Base-by-base conservation (phyloP, 2,888 invertebrate genomes). In the Cantharis lateralis region DNA sequence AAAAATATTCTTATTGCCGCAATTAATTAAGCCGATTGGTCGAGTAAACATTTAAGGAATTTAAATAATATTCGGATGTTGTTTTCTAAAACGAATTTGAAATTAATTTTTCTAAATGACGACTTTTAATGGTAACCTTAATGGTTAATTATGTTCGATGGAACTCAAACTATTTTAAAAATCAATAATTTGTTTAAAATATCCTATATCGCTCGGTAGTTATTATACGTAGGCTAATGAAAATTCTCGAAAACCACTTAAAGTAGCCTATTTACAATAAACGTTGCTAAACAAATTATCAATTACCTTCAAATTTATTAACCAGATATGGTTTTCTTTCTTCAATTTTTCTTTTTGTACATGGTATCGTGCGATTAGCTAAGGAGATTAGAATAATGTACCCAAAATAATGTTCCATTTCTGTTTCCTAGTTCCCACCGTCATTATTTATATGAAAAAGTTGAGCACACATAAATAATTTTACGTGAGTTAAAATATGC, bases 211-310 rank as follows among this genome's bases (percentile, higher is more conserved):
- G 48, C n/a, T n/a, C n/a, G n/a, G n/a, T n/a, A 48, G n/a, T 48
- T n/a, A 48, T 48, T 48, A n/a, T 80, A 78, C 78, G 72, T 68
- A 66, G 71, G 76, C 74, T 74, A 78, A 80, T 80, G 79, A 78
- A 80, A 80, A 79, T 80, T 79, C 80, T 78, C 75, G 24, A 80
- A 78, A 80, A 79, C 77, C 80, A 80, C 78, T 75, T 78, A 79
- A 75, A 69, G 74, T 74, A 78, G 68, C 78, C 78, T 74, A 70
- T 73, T 75, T 77, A 74, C 74, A 71, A 75, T 70, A 71, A 74
- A 77, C 74, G 76, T 72, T 75, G 72, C 74, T 75, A 71, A 76
- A 79, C 71, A 75, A 73, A 79, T 79, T 76, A 79, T 76, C 78
- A 78, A 77, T 80, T 81, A 80, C 71, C 7, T 70, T 72, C 15